A percentile compares a stretch with the other conserved stretches of the same genome.
phyloP scores from a whole-genome alignment of 1,140 invertebrate species.

The Sitodiplosis mosellana region DNA sequence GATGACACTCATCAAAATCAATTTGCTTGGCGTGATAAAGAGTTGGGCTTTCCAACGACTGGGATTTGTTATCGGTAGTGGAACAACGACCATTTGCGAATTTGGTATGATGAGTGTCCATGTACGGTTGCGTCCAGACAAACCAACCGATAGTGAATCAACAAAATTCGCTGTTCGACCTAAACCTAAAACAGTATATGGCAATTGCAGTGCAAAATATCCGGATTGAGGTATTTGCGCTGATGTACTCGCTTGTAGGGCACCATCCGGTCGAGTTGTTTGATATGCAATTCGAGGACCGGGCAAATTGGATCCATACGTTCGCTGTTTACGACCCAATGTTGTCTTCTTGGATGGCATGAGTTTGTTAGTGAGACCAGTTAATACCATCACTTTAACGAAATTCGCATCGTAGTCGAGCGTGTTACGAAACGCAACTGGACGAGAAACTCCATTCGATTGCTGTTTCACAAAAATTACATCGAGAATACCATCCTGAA shows the following conservation, averaged over 20 bases:
- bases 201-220: conserved; percentile 78
- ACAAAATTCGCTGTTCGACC: conserved; percentile 96
- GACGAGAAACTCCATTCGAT: conserved; percentile 22
- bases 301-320: conserved; percentile 35
- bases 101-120: conserved; percentile 95
- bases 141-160: conserved; percentile 68
- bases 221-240: conserved; percentile 85
- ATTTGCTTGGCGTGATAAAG: conserved; percentile 89
- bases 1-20: conserved; percentile 79
- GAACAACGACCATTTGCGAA: conserved; percentile 92
- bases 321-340: conserved; percentile 52
- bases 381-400: conserved; percentile 85
- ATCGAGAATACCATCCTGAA: conserved; percentile 50
- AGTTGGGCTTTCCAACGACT: conserved; percentile 78
- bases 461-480: conserved; percentile 55
- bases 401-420: conserved; percentile 89
- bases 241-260: conserved; percentile 48
- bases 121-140: conserved; percentile 45
- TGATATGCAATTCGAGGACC: conserved; percentile 70
- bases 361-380: conserved; percentile 54
- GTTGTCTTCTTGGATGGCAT: conserved; percentile 47
- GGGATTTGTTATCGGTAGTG: conserved; percentile 59
- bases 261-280: conserved; percentile 68
- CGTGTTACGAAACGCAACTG: conserved; percentile 65
- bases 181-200: conserved; percentile 88